A percentile compares a stretch with the other conserved stretches of the same genome.
These are phyloP conservation scores for Luperina nickerlii DNA, from an alignment of 2,888 invertebrate species.

Conservation along the genomic window DNA sequence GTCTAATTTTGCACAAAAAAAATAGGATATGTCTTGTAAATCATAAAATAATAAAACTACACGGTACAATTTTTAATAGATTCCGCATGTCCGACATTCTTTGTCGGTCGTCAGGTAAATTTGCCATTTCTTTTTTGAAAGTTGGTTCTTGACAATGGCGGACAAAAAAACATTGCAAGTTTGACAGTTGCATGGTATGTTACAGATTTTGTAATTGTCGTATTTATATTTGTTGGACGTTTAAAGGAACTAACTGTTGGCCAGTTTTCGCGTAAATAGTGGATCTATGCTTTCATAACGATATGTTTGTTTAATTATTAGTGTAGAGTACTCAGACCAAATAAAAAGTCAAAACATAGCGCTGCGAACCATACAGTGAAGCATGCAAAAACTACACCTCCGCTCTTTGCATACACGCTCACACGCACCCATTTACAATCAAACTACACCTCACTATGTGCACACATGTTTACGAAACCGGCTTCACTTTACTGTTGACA, in stretches of 20 bases:
- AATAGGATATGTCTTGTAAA: slow-evolving; percentile 57
- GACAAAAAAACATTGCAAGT: slow-evolving; percentile 59
- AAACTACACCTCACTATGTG: no score
- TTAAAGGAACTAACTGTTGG: not conserved
- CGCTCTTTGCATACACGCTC: no score
- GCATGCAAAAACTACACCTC: no score
- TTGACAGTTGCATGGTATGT: slow-evolving; percentile 60
- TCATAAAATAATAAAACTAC: slow-evolving; percentile 62
- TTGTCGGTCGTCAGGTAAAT: slow-evolving; percentile 71
- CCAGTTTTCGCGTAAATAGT: not conserved
- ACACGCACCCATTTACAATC: no score
- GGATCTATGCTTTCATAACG: not conserved
- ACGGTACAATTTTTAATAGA: slow-evolving; percentile 64
- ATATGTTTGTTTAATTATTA: not conserved
- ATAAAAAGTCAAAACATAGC: no score
- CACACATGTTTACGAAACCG: no score
- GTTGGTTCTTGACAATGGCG: slow-evolving; percentile 48
- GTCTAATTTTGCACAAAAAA: slow-evolving; percentile 37
- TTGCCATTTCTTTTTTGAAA: slow-evolving; percentile 66
- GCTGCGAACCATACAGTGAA: no score
- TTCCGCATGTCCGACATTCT: slow-evolving; percentile 71
- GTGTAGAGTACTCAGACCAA: no score
- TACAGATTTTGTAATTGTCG: slow-evolving; percentile 51
- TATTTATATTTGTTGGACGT: slow-evolving; percentile 10
- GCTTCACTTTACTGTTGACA: no score